Evolutionary conservation across 1,140 invertebrate species (phyloP), one percentile per base, ranked within the genome.

Genomic region (Lepidurus apus): DNA sequence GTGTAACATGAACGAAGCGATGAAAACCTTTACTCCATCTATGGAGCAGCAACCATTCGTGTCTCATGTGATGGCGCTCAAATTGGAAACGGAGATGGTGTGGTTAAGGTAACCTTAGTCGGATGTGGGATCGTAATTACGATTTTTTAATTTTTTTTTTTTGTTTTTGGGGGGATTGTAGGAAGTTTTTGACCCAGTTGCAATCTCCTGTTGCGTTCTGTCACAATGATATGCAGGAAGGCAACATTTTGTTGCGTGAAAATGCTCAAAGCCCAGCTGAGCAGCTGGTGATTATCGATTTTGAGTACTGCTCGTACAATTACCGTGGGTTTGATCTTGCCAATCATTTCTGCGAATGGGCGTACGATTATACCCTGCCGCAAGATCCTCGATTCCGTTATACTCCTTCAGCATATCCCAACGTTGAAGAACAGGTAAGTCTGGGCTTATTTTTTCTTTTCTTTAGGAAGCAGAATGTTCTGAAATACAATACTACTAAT

Each of bases 231-330:
- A 73, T 78, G 84, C 97, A 99, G 86, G 95, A 98, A 89, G 97
- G 97, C 85, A 91, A 89, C 82, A 87, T 88, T 79, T 81, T 88
- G 5, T 80, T 86, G 44, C 82, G 81, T 26, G 81, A 82, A 13
- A 65, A 78, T 24, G 78, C 80, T 11, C 79, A 81, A 42, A 79
- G 43, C 10, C 73, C 13, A 13, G 80, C 80, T 44, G 82, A 84
- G 34, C 82, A 83, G 77, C 84, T 95, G 43, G 91, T 92, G 13
- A 82, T 85, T 45, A 95, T 96, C 83, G 95, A 98, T 84, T 97
- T 94, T 85, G 95, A 98, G 85, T 98, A 97, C 84, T 95, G 94
- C 84, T 93, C 94, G 0, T 97, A 97, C 85, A 97, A 96, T 84
- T 95, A 96, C 84, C 86, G 96, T 80, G 95, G 93, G 0, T 98